phyloP scores from a whole-genome alignment of 2,797 vertebrate species.

The Menidia menidia region DNA sequence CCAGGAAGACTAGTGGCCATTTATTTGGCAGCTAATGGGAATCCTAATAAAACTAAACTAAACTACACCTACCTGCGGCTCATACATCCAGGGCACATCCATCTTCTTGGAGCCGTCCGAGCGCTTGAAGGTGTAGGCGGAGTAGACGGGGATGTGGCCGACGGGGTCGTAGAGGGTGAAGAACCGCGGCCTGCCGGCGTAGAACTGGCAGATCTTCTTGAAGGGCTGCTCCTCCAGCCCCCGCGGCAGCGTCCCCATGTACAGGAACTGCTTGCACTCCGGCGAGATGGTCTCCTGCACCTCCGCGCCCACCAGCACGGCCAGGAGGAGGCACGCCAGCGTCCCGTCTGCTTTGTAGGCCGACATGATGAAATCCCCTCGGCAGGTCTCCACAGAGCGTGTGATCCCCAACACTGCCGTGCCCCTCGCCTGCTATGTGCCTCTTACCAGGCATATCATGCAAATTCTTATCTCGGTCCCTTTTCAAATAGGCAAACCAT shows the following conservation, averaged over 20 bases:
- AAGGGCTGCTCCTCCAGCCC: constrained; percentile 78
- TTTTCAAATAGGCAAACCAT: constrained; percentile 23
- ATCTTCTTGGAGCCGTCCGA: constrained; percentile 75
- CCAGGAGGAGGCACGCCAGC: constrained; percentile 41
- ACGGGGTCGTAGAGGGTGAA: constrained; percentile 85
- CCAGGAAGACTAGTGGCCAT: too few species aligned
- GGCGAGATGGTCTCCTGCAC: constrained; percentile 79
- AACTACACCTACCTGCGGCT: constrained; percentile 72
- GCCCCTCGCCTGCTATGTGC: constrained; percentile 11
- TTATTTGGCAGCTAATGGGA: too few species aligned
- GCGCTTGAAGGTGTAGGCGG: constrained; percentile 81
- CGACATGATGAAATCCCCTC: constrained; percentile 39
- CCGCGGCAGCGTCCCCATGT: constrained; percentile 80
- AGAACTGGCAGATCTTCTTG: constrained; percentile 87
- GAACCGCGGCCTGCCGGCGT: constrained; percentile 79
- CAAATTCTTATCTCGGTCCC: constrained; percentile 67
- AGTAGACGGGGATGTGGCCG: constrained; percentile 78
- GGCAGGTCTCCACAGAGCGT: constrained; percentile 7
- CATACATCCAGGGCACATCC: constrained; percentile 83
- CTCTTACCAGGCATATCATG: constrained; percentile 36
- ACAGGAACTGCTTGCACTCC: constrained; percentile 87
- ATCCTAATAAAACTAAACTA: too few species aligned
- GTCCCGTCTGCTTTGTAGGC: constrained; percentile 8
- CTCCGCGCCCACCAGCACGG: constrained; percentile 60
- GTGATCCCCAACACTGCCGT: constrained; percentile 17